Base-by-base conservation (phyloP, 2,797 vertebrate genomes). In the Menidia menidia region DNA sequence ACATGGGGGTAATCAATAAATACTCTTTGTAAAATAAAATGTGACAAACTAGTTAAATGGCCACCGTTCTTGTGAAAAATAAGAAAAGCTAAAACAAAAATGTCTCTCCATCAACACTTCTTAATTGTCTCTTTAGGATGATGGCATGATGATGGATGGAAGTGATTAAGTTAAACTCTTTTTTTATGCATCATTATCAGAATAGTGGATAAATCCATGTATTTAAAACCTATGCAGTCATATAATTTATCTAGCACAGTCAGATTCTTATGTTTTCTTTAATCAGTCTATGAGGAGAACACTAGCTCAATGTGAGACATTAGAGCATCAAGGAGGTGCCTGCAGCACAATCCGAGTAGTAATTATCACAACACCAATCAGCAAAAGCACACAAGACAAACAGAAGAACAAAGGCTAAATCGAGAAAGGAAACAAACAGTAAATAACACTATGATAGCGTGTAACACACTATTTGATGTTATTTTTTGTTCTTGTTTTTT, bases 321-420 rank as follows among this genome's bases (percentile, higher is more conserved):
- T 76, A 77, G 77, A 78, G 73, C 67, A 80, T 73, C 65, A 78
- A 78, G 77, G 62, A 84, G 39, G 58, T 12, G 78, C 87, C 86
- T 59, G 80, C 64, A 62, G 87, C 83, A 89, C 65, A 84, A 84
- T 86, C 60, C 55, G 75, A 77, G 77, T 79, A 73, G 79, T 84
- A 91, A 91, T 91, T 90, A 92, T 89, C 85, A 85, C 68, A 85
- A 75, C 79, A 82, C 69, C 87, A 85, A 88, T 90, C 88, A 88
- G 81, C 67, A 81, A 87, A 90, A 66, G 83, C 68, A 68, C 64
- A 59, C 60, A 71, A 83, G 66, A 83, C 78, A 88, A 88, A 90
- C 75, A 75, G 54, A 47, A 64, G 67, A 87, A 89, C 73, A 90
- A 86, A 79, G 73, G 56, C 54, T 50, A 80, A 80, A 86, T 44